Evolutionary conservation across 2,888 invertebrate species (phyloP).

Genomic region (Drosophila trichaetosa): DNA sequence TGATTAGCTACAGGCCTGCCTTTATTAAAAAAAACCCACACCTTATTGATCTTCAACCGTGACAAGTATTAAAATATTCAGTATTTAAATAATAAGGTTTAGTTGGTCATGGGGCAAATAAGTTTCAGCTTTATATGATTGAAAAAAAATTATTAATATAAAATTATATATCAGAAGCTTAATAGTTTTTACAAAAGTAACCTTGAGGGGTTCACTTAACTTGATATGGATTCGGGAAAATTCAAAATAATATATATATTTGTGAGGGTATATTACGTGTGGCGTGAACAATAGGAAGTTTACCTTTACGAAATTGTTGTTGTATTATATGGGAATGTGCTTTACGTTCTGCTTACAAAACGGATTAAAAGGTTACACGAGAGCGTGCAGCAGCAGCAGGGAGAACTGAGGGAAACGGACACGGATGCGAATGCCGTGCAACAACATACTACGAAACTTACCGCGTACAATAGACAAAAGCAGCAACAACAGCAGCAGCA

Average conservation of each 20-base stretch:
- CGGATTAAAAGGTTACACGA: constrained; percentile 83
- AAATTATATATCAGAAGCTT: background rate
- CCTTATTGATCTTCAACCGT: background rate
- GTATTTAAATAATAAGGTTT: background rate
- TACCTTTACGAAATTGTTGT: constrained; percentile 23
- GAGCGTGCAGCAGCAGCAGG: constrained; percentile 64
- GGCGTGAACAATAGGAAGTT: background rate
- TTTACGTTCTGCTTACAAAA: constrained; percentile 82
- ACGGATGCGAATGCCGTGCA: constrained; percentile 53
- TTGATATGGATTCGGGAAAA: background rate
- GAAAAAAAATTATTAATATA: background rate
- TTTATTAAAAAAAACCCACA: background rate
- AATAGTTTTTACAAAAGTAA: background rate
- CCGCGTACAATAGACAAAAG: constrained; percentile 37
- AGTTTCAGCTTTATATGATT: background rate
- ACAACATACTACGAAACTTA: constrained; percentile 52
- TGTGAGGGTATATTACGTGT: constrained; percentile 15
- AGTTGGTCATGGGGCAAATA: background rate
- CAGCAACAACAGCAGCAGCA: constrained; percentile 32
- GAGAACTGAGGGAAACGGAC: constrained; percentile 33
- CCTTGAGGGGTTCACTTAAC: background rate
- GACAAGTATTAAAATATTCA: background rate
- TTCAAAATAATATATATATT: background rate
- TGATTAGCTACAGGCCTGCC: background rate
- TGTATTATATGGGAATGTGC: constrained; percentile 70